Percentiles rank a stretch among this genome's conserved stretches.
Evolutionary conservation across 2,888 invertebrate species (phyloP).

Genomic region (Charanyca ferruginea): DNA sequence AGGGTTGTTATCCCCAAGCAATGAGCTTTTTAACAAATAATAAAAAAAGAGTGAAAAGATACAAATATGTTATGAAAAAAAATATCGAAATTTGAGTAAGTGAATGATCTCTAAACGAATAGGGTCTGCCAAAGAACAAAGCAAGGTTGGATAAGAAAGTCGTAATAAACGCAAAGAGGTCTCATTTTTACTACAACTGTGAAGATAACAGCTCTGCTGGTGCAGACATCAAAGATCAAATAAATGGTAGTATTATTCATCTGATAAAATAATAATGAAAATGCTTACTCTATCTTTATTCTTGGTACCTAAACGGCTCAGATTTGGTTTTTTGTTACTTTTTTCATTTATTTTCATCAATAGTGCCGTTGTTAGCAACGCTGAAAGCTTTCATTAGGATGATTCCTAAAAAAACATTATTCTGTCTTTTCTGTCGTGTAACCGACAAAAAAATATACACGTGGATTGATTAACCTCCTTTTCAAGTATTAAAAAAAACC

Average conservation of each 20-base stretch:
- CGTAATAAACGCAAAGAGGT: conserved; percentile 75
- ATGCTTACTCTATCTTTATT: neutral
- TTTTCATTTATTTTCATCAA: too few species aligned
- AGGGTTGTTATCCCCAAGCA: neutral
- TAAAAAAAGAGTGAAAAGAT: conserved; percentile 41
- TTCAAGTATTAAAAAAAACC: too few species aligned
- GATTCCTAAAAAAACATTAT: too few species aligned
- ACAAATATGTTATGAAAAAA: conserved; percentile 61
- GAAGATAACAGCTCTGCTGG: conserved; percentile 67
- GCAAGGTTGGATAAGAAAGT: conserved; percentile 71
- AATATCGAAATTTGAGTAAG: conserved; percentile 58
- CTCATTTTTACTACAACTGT: conserved; percentile 72
- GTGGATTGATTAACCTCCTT: too few species aligned
- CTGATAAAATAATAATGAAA: neutral
- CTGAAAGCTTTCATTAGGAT: too few species aligned
- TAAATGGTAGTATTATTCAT: conserved; percentile 14
- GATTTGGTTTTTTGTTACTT: neutral
- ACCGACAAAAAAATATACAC: too few species aligned
- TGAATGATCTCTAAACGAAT: conserved; percentile 67
- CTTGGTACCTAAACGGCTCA: neutral
- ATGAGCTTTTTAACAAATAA: conserved; percentile 38
- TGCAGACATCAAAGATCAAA: conserved; percentile 40
- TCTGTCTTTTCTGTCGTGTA: too few species aligned
- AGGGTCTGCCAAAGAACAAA: conserved; percentile 71
- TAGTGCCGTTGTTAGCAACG: too few species aligned